phyloP scores from a whole-genome alignment of 1,140 invertebrate genomes.

The Sitobion miscanthi region DNA sequence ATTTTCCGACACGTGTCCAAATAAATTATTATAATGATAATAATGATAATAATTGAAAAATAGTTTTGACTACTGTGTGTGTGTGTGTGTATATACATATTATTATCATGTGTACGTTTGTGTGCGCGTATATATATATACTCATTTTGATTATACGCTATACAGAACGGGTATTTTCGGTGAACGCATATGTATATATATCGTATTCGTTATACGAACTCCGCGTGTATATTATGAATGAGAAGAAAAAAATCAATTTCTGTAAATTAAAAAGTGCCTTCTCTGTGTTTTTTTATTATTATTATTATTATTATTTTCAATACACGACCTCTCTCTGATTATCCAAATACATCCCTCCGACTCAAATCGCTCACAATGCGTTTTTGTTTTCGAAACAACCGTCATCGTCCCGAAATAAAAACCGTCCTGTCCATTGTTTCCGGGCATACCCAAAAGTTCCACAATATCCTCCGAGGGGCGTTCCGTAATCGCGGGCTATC shows the following conservation, averaged over 20 bases:
- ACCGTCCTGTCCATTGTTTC: constrained; percentile 31
- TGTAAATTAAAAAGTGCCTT: constrained; percentile 38
- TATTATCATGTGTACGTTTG: too few species aligned
- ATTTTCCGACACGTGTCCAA: constrained; percentile 39
- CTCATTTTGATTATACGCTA: constrained; percentile 20
- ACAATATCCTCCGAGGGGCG: not conserved
- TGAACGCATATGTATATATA: not conserved
- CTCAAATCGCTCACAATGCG: constrained; percentile 19
- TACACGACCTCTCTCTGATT: constrained; percentile 12
- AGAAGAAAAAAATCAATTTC: constrained; percentile 29
- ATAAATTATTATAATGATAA: constrained; percentile 31
- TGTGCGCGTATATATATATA: not conserved
- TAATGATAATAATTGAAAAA: constrained; percentile 21
- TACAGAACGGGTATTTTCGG: not conserved
- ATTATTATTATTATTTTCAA: too few species aligned
- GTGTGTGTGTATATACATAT: not conserved
- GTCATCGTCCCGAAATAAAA: constrained; percentile 1
- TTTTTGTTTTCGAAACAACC: constrained; percentile 33
- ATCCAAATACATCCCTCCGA: constrained; percentile 10
- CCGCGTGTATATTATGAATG: not conserved
- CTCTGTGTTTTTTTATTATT: constrained; percentile 16
- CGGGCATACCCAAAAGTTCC: constrained; percentile 16
- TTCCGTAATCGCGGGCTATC: not conserved
- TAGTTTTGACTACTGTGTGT: not conserved
- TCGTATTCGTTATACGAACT: not conserved